phyloP scores from a whole-genome alignment of 2,797 vertebrate genomes.

The Pristis pectinata region DNA sequence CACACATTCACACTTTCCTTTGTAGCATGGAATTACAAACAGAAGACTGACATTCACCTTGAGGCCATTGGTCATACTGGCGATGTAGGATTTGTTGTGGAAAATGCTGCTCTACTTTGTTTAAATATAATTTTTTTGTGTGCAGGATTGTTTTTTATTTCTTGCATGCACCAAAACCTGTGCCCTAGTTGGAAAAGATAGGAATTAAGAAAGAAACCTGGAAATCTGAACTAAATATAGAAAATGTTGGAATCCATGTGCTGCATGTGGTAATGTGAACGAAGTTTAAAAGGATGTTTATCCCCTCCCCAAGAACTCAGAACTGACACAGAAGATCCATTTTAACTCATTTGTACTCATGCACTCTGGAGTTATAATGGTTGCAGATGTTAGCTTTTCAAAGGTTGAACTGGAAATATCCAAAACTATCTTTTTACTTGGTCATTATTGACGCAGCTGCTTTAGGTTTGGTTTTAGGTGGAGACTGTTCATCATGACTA shows the following conservation, averaged over 20 bases:
- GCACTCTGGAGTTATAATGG: not conserved
- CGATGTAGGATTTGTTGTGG: not conserved
- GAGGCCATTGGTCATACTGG: not conserved
- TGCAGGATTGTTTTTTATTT: not conserved
- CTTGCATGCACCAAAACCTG: not conserved
- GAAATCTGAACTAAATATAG: not conserved
- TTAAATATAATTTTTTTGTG: not conserved
- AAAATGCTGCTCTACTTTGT: not conserved
- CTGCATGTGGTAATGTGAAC: not conserved
- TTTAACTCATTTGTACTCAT: not conserved
- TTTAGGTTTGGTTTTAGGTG: not conserved
- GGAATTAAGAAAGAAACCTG: not conserved
- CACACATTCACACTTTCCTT: not conserved
- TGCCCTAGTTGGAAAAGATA: not conserved
- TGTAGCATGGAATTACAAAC: not conserved
- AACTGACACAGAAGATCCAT: not conserved
- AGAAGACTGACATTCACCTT: not conserved
- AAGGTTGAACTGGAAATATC: not conserved
- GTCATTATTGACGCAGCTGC: not conserved
- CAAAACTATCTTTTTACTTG: not conserved
- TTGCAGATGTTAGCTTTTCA: not conserved
- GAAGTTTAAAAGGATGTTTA: not conserved
- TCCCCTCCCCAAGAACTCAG: not conserved
- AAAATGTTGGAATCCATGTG: not conserved
- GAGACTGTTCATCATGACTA: not conserved